Evolutionary conservation across 2,888 invertebrate species (phyloP).

Genomic region (Lasioglossum figueresi): DNA sequence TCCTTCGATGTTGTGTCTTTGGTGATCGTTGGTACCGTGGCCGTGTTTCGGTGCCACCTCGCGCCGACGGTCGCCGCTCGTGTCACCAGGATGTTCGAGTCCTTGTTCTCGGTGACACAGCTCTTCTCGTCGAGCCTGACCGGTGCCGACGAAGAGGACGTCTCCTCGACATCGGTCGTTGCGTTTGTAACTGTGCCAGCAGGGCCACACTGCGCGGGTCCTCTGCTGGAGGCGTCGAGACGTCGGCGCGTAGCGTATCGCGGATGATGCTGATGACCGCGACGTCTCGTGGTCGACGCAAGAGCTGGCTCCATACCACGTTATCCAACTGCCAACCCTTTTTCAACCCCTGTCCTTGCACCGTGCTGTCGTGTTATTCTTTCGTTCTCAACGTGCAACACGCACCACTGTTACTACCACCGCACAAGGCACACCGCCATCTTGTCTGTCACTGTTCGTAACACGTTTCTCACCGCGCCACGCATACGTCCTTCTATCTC

Average conservation of each 20-base stretch:
- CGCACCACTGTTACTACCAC: constrained; percentile 80
- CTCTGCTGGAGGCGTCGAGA: constrained; percentile 80
- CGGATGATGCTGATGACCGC: constrained; percentile 83
- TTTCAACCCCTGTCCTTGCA: constrained; percentile 86
- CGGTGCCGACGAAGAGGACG: constrained; percentile 19
- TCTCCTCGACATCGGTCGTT: constrained; percentile 31
- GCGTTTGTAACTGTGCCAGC: constrained; percentile 68
- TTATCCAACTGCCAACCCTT: constrained; percentile 59
- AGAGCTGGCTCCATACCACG: constrained; percentile 77
- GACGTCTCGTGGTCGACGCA: constrained; percentile 79
- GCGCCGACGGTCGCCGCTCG: constrained; percentile 43
- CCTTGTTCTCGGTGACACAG: constrained; percentile 45
- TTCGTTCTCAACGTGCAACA: constrained; percentile 81
- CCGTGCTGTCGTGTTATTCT: constrained; percentile 23
- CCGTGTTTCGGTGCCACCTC: constrained; percentile 53
- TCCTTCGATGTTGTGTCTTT: constrained; percentile 28
- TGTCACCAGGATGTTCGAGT: background rate
- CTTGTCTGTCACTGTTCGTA: constrained; percentile 80
- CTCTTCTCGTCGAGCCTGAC: constrained; percentile 53
- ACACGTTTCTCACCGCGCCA: constrained; percentile 71
- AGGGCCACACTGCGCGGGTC: constrained; percentile 84
- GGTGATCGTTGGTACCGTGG: constrained; percentile 12
- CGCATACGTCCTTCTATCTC: constrained; percentile 54
- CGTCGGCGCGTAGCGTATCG: constrained; percentile 81
- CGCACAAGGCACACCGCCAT: constrained; percentile 86